Percentiles rank a stretch among this genome's conserved stretches.
phyloP scores from a whole-genome alignment of 2,797 vertebrate species.

The Acrossocheilus wenchowensis region DNA sequence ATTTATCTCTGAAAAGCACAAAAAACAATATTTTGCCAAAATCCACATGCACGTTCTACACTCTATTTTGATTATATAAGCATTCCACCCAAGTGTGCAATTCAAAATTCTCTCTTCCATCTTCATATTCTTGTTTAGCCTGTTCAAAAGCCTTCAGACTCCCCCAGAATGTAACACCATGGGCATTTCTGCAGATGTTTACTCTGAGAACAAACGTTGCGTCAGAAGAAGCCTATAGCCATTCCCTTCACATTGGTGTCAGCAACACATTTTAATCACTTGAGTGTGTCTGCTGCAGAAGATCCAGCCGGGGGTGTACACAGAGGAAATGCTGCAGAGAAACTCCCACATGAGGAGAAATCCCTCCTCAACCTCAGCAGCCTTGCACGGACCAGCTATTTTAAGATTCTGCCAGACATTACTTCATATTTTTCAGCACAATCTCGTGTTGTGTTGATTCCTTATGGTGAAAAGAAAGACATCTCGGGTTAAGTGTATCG shows the following conservation, averaged over 20 bases:
- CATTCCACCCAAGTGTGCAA: neutral
- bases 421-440: constrained; percentile 52
- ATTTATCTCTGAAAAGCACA: neutral
- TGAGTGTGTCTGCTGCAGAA: neutral
- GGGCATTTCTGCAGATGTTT: constrained; percentile 5
- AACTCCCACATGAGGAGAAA: neutral
- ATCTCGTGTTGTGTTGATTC: constrained; percentile 38
- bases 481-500: neutral
- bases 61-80: neutral
- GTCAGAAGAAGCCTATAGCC: neutral
- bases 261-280: constrained; percentile 23
- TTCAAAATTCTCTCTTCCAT: neutral
- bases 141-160: neutral
- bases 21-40: neutral
- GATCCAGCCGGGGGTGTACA: neutral
- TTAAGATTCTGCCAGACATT: constrained; percentile 43
- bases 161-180: neutral
- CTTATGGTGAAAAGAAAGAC: neutral
- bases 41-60: neutral
- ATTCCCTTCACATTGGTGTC: neutral
- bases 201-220: neutral
- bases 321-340: constrained; percentile 40
- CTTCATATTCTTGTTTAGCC: neutral
- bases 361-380: constrained; percentile 8
- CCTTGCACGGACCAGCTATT: constrained; percentile 34